A percentile compares a stretch with the other conserved stretches of the same genome.
Evolutionary conservation across 2,797 vertebrate species (phyloP).

Genomic region (Chiroxiphia lanceolata): DNA sequence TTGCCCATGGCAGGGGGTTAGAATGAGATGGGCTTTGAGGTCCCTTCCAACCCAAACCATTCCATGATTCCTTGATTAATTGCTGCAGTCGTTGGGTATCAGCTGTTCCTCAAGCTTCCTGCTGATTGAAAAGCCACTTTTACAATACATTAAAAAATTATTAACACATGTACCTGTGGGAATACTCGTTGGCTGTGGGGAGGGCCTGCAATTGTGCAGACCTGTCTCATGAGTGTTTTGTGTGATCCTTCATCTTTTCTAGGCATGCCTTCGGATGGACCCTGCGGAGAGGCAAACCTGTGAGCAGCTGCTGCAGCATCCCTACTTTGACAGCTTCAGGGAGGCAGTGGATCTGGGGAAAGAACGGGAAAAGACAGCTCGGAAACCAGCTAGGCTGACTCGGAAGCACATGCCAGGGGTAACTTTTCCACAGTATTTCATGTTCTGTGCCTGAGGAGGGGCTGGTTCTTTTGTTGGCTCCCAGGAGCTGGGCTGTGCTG

Average conservation of each 20-base stretch:
- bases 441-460: not conserved
- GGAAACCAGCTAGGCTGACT: conserved; percentile 75
- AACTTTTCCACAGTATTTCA: not conserved
- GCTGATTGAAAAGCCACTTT: not conserved
- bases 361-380: conserved; percentile 75
- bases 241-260: not conserved
- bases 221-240: fast-evolving
- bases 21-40: not conserved
- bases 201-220: not conserved
- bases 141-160: not conserved
- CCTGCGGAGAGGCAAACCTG: conserved; percentile 87
- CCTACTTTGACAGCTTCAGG: conserved; percentile 87
- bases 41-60: not conserved
- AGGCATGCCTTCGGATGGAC: conserved; percentile 90
- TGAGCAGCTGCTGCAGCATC: conserved; percentile 88
- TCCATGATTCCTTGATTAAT: too few species aligned
- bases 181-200: fast-evolving
- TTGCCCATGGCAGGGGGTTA: not conserved
- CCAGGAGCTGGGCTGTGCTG: not conserved
- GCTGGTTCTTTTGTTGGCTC: not conserved
- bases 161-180: fast-evolving
- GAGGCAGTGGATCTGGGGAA: conserved; percentile 72
- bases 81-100: not conserved
- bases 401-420: conserved; percentile 86
- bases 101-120: not conserved